phyloP scores from a whole-genome alignment of 2,888 invertebrate species.

The Tipula lateralis region DNA sequence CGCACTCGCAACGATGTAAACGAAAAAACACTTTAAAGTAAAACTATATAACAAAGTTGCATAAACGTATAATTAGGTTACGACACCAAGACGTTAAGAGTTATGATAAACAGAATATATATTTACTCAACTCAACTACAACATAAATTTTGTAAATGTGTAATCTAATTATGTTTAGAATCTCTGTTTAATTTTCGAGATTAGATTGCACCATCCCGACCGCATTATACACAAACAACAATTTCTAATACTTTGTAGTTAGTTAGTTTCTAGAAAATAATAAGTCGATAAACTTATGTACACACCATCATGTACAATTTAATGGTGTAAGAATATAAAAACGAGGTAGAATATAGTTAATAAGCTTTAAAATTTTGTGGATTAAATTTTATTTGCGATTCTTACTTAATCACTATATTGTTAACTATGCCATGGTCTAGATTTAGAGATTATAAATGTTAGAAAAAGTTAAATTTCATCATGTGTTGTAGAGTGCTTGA shows the following conservation, averaged over 20 bases:
- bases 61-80: neutral
- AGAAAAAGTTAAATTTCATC: too few species aligned
- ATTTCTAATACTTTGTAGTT: neutral
- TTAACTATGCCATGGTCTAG: too few species aligned
- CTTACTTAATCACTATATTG: neutral
- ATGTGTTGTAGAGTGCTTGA: too few species aligned
- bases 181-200: constrained; percentile 19
- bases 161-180: constrained; percentile 1
- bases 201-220: neutral
- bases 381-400: neutral
- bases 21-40: too few species aligned
- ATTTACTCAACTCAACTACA: neutral
- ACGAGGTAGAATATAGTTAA: neutral
- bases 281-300: neutral
- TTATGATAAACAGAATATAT: neutral
- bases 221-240: neutral
- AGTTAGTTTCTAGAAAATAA: neutral
- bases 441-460: too few species aligned
- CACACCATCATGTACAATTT: neutral
- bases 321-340: neutral
- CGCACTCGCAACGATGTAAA: too few species aligned
- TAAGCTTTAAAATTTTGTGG: neutral
- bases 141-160: neutral
- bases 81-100: neutral
- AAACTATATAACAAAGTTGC: neutral